These are phyloP conservation scores for Agrochola lychnidis DNA, from an alignment of 2,888 invertebrate genomes.

Conservation along the genomic window DNA sequence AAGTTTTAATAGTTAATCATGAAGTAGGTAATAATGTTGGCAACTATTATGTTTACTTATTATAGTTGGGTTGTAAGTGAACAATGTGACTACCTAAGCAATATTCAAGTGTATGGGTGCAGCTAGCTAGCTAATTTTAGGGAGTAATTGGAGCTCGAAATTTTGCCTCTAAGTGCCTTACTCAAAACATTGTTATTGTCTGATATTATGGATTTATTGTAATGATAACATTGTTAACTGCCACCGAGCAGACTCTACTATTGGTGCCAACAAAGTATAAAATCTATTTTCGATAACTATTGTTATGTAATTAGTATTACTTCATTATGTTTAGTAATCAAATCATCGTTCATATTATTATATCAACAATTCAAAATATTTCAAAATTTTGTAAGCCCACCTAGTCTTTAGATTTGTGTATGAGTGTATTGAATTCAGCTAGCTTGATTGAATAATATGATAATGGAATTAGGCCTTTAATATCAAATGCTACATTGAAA, in stretches of 20 bases:
- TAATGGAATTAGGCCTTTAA: conserved; percentile 83
- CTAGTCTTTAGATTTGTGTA: conserved; percentile 87
- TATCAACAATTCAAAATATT: conserved; percentile 71
- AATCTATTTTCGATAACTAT: conserved; percentile 72
- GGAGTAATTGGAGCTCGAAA: conserved; percentile 66
- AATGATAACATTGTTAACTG: conserved; percentile 43
- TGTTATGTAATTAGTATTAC: conserved; percentile 72
- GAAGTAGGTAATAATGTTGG: conserved; percentile 84
- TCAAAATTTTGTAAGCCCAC: conserved; percentile 88
- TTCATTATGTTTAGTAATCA: conserved; percentile 65
- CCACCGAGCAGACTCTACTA: conserved; percentile 49
- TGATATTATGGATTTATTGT: conserved; percentile 38
- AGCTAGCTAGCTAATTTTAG: conserved; percentile 78
- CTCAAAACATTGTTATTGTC: conserved; percentile 58
- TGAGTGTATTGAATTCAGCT: conserved; percentile 82
- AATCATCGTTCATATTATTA: conserved; percentile 67
- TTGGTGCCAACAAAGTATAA: conserved; percentile 77
- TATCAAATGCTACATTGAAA: conserved; percentile 90
- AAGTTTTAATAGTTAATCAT: conserved; percentile 85
- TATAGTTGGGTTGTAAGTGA: conserved; percentile 71
- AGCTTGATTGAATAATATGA: conserved; percentile 80
- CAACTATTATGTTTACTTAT: conserved; percentile 80
- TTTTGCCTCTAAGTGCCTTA: conserved; percentile 74
- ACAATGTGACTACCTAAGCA: conserved; percentile 73
- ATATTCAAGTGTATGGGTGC: conserved; percentile 79